Evolutionary conservation across 2,113 vertebrate genomes (phyloP), one percentile per base, ranked within the genome.

Genomic region (Leucosticte australis): DNA sequence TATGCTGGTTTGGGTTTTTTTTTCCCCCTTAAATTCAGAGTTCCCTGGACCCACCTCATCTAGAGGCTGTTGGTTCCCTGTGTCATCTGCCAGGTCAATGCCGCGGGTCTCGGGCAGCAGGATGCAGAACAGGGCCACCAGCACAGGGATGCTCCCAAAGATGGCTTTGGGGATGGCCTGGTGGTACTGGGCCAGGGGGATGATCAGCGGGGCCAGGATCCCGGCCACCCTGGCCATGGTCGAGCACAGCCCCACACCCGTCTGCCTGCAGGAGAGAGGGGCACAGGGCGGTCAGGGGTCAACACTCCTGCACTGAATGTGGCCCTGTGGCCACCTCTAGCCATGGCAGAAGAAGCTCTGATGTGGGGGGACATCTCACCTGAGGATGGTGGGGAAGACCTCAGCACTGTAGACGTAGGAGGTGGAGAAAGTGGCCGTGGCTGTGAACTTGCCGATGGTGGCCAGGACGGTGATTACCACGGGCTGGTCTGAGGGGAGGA

Each of bases 31-130:
- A n/a, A 41, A n/a, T 76, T 63, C 33, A 46, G 9, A 42, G 6
- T 5, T 80, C 11, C 9, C 0, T 13, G 10, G 8, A 79, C 90
- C 15, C 50, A 94, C 96, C 94, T 87, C 12, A 13, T 4, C 21
- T 21, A 9, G 5, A 8, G 22, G 5, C 4, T 2, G 2, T 10
- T n/a, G 0, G 0, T 15, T 2, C 90, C 53, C 13, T 2, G 94
- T 80, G 41, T 92, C 68, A 20, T 99, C 99, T 24, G 91, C 96
- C 60, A 99, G 98, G 13, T 98, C 94, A 3, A 59, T 37, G 24
- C 98, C 98, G 0, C 68, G 37, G 0, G 99, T 99, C 95, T 99
- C 99, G 0, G 99, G 99, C 63, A 99, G 97, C 22, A 99, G 89
- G 28, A 97, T 20, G 30, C 98, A 98, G 19, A 98, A 81, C 7